Conservation (phyloP, 2,113 vertebrate genomes). For the Thalassarche chlororhynchos region DNA sequence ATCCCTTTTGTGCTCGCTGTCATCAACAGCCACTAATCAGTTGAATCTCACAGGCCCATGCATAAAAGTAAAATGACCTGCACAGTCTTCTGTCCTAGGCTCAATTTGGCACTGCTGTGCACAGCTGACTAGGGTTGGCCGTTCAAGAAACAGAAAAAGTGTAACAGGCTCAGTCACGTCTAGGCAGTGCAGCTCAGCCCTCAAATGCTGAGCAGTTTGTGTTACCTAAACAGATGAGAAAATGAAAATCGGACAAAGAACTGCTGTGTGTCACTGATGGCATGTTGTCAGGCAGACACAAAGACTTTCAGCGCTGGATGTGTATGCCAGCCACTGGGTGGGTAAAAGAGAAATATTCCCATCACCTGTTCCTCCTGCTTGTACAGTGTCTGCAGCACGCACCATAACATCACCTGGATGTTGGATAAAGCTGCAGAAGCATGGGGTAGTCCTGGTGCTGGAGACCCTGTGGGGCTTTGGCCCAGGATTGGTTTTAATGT, state of each 20-base stretch:
- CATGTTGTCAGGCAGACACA: not conserved
- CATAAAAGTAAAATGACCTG: not conserved
- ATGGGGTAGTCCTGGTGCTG: not conserved
- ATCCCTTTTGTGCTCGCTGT: not conserved
- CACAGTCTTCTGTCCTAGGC: not conserved
- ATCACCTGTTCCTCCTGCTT: not conserved
- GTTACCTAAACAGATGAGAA: not conserved
- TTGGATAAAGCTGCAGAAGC: not conserved
- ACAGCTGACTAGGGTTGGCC: not conserved
- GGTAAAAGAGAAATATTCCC: not conserved
- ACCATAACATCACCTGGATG: not conserved
- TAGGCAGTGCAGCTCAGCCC: not conserved
- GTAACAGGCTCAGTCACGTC: not conserved
- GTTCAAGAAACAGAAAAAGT: not conserved
- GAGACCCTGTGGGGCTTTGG: not conserved
- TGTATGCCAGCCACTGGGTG: not conserved
- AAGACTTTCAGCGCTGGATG: not conserved
- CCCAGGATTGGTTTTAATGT: not conserved
- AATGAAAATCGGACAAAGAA: not conserved
- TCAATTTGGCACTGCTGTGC: not conserved
- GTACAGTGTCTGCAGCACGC: accelerated
- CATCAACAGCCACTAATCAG: not conserved
- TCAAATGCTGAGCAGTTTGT: not conserved
- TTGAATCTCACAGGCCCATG: not conserved
- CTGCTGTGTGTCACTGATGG: not conserved